phyloP scores from a whole-genome alignment of 2,113 vertebrate genomes.

The Corythoichthys haematopterus region DNA sequence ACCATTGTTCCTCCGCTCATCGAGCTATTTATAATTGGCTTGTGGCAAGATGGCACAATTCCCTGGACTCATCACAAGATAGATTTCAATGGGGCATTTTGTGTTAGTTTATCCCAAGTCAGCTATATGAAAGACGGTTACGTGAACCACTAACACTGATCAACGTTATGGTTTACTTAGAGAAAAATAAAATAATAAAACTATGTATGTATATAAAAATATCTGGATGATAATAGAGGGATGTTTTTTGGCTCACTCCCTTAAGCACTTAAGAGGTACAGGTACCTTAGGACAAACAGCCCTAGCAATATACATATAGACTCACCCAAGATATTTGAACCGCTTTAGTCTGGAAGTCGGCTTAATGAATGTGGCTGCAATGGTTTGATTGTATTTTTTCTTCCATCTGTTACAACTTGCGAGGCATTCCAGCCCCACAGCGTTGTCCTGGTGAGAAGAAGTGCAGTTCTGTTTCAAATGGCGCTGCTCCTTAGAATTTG shows the following conservation, averaged over 20 bases:
- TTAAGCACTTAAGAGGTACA: neutral
- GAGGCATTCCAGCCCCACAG: neutral
- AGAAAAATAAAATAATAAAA: too few species aligned
- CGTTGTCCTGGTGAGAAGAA: neutral
- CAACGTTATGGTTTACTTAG: too few species aligned
- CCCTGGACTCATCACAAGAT: too few species aligned
- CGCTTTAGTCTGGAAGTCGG: neutral
- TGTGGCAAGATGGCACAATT: neutral
- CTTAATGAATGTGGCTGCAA: neutral
- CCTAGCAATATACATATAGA: neutral
- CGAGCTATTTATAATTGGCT: neutral
- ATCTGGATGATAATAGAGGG: neutral
- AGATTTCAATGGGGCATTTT: neutral
- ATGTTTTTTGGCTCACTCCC: neutral
- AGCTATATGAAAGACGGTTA: neutral
- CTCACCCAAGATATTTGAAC: slow-evolving; percentile 2
- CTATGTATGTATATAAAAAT: too few species aligned
- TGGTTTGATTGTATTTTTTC: neutral
- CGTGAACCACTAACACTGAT: neutral
- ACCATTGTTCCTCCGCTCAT: neutral
- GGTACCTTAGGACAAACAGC: neutral
- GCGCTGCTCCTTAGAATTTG: neutral
- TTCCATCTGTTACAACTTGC: neutral
- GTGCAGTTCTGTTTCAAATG: neutral
- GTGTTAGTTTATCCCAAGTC: neutral